Conservation (phyloP, 2,888 invertebrate species). For the Hypena proboscidalis region DNA sequence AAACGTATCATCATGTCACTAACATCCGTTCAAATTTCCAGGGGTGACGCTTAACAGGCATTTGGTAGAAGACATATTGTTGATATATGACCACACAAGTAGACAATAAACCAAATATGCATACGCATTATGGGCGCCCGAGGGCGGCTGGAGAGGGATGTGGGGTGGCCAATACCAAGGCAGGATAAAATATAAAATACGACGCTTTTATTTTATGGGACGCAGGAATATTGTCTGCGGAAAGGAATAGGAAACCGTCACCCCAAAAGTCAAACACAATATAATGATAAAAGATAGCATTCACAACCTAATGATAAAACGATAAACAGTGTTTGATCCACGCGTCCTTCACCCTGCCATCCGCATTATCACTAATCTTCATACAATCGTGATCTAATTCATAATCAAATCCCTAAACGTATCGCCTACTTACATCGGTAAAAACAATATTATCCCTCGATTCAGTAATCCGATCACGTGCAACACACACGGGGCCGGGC, state of each 20-base stretch:
- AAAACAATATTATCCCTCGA: constrained; percentile 71
- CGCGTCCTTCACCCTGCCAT: constrained; percentile 62
- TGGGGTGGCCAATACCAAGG: constrained; percentile 47
- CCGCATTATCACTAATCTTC: constrained; percentile 54
- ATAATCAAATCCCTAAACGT: constrained; percentile 58
- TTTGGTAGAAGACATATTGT: constrained; percentile 26
- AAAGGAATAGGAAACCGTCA: constrained; percentile 5
- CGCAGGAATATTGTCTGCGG: constrained; percentile 18
- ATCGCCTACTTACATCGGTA: constrained; percentile 69
- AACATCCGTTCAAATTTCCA: constrained; percentile 9
- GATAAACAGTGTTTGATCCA: constrained; percentile 65
- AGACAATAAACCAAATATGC: constrained; percentile 47
- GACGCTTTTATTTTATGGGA: constrained; percentile 28
- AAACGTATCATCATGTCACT: constrained; percentile 10
- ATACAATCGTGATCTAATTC: constrained; percentile 55
- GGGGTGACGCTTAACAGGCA: constrained; percentile 24
- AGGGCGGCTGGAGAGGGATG: constrained; percentile 31
- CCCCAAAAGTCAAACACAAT: constrained; percentile 8
- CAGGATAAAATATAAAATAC: constrained; percentile 48
- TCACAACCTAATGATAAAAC: constrained; percentile 64
- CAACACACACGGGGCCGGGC: constrained; percentile 59
- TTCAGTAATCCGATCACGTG: constrained; percentile 78
- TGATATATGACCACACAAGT: constrained; percentile 29
- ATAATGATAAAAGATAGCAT: constrained; percentile 60
- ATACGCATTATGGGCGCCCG: constrained; percentile 40